These are phyloP conservation scores for Parapsyche elsis DNA, from an alignment of 1,140 invertebrate genomes.

Conservation along the genomic window DNA sequence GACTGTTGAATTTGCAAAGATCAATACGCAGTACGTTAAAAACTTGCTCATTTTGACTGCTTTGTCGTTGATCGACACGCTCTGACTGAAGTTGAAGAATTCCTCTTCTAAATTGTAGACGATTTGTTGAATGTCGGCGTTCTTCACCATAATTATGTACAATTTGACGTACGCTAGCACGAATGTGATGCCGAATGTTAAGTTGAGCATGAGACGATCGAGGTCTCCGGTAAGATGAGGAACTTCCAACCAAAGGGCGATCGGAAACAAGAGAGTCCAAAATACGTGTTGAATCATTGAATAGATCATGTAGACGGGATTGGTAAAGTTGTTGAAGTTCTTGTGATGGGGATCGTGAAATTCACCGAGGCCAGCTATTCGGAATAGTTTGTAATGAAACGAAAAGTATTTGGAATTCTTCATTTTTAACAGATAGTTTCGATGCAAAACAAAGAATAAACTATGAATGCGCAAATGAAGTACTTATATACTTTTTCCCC, in stretches of 20 bases:
- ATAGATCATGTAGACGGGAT: conserved; percentile 43
- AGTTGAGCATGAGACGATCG: conserved; percentile 51
- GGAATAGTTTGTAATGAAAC: conserved; percentile 47
- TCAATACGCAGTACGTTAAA: conserved; percentile 45
- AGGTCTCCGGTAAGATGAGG: conserved; percentile 44
- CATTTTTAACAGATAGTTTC: not conserved
- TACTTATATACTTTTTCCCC: not conserved
- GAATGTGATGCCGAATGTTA: conserved; percentile 51
- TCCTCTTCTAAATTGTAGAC: conserved; percentile 44
- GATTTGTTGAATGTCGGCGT: conserved; percentile 40
- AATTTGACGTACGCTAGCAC: conserved; percentile 44
- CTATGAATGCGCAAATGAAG: not conserved
- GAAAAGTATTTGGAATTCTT: conserved; percentile 43
- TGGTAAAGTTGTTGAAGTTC: conserved; percentile 48
- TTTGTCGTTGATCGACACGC: conserved; percentile 30
- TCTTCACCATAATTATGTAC: conserved; percentile 39
- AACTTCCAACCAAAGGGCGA: conserved; percentile 47
- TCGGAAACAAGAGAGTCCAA: conserved; percentile 50
- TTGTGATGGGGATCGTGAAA: conserved; percentile 29
- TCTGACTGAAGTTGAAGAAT: conserved; percentile 46
- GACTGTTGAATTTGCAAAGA: conserved; percentile 52
- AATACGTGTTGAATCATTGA: conserved; percentile 40
- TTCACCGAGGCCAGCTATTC: conserved; percentile 44
- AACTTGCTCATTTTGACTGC: conserved; percentile 36
- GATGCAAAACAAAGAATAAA: not conserved